Base-by-base conservation (phyloP, 2,888 invertebrate species). In the Micoletzkya japonica region DNA sequence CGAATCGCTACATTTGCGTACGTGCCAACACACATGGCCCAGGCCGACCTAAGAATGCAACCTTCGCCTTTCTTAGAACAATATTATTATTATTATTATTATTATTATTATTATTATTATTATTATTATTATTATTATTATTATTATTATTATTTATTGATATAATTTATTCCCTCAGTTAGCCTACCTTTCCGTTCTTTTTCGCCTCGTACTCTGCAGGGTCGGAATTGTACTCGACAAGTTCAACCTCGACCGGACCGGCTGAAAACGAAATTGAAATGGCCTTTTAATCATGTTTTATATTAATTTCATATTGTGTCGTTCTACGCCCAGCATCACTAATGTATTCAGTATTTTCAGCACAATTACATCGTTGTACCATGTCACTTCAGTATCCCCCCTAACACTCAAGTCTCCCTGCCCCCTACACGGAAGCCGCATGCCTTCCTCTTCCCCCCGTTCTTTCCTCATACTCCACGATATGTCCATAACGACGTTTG, bases 141-240 rank as follows among this genome's bases (percentile, higher is more conserved):
- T 44, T 7, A 44, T 7, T 7, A 44, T 44, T 20, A 44, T 14
- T 14, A 44, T 44, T n/a, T n/a, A n/a, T n/a, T n/a, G n/a, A n/a
- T n/a, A n/a, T n/a, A n/a, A 30, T 10, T 4, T 32, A 34, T 34
- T 32, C 20, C 6, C 6, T 20, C 30, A 6, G 17, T 39, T 17
- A 26, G 39, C 56, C 39, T 57, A 56, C 34, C 36, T 68, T 30
- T 4, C 20, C 20, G 14, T 44, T 39, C 68, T 68, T 68, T 26
- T 56, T 32, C 30, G 30, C 50, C 14, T 74, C 72, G 10, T 77
- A 76, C 17, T 79, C 76, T 36, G 64, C 72, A 10, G 75, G 73
- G 28, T 79, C 78, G n/a, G 78, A 79, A 50, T 79, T 79, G 37
- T 79, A 77, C 59, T 79, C 78, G 2, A 67, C 44, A 36, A 78